Percentiles rank a stretch among this genome's conserved stretches.
Evolutionary conservation across 2,888 invertebrate genomes (phyloP).

Genomic region (Hypercompe scribonia): DNA sequence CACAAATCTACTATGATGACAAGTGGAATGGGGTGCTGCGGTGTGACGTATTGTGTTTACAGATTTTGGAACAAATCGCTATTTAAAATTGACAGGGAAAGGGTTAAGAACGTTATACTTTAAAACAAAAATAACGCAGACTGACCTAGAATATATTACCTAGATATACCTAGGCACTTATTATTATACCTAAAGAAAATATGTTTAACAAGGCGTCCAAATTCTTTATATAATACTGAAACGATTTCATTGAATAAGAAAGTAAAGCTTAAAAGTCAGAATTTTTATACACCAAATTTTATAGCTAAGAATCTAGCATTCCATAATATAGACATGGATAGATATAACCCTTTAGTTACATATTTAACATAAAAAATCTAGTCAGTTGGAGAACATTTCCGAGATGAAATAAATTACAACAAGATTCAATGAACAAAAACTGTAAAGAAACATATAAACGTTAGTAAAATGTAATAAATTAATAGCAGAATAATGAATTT

Average conservation of each 20-base stretch:
- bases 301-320: background rate
- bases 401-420: background rate
- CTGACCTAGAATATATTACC: no score
- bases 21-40: constrained; percentile 75
- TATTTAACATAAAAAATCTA: background rate
- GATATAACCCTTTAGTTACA: background rate
- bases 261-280: no score
- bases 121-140: no score
- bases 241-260: background rate
- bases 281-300: no score
- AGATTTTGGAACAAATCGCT: constrained; percentile 32
- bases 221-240: no score
- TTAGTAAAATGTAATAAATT: constrained; percentile 16
- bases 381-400: background rate
- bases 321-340: background rate
- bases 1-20: constrained; percentile 79
- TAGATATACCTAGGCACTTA: no score
- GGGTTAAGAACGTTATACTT: background rate
- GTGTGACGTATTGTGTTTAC: constrained; percentile 55
- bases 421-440: background rate
- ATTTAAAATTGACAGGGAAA: constrained; percentile 3
- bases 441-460: background rate
- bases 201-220: no score
- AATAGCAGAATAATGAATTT: constrained; percentile 35
- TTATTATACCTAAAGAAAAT: no score